Conservation (phyloP, 2,888 invertebrate species). For the Pristionchus entomophagus region DNA sequence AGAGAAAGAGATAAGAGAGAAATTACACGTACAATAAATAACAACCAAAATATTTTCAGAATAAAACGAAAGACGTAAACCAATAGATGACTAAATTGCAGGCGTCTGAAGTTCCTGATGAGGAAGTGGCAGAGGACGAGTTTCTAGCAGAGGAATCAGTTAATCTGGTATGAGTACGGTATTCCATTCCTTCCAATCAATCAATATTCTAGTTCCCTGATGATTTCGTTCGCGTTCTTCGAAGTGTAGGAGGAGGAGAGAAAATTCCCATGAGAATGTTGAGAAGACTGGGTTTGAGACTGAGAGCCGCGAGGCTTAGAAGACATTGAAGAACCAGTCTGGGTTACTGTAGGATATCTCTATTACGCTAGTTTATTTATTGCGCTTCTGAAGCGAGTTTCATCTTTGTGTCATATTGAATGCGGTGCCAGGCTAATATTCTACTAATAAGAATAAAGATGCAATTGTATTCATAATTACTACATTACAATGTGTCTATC, state of each 20-base stretch:
- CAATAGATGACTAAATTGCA: too few species aligned
- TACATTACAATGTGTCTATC: neutral
- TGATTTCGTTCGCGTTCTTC: constrained; percentile 41
- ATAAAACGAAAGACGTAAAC: too few species aligned
- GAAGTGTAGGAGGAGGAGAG: constrained; percentile 25
- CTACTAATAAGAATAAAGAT: constrained; percentile 1
- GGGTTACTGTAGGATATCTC: neutral
- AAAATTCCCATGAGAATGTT: constrained; percentile 9
- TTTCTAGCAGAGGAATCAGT: constrained; percentile 20
- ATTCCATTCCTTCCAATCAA: neutral
- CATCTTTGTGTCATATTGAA: neutral
- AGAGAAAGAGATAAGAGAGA: neutral
- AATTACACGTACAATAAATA: too few species aligned
- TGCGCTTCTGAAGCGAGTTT: constrained; percentile 17
- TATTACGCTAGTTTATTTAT: neutral
- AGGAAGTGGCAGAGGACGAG: constrained; percentile 33
- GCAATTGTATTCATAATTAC: neutral
- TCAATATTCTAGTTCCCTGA: constrained; percentile 35
- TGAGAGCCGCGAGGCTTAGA: constrained; percentile 10
- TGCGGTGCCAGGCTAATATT: constrained; percentile 20
- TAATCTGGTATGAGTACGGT: neutral
- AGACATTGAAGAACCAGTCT: neutral
- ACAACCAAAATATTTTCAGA: too few species aligned
- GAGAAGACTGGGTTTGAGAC: constrained; percentile 16
- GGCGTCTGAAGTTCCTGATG: constrained; percentile 38